Percentiles rank a stretch among this genome's conserved stretches.
phyloP scores from a whole-genome alignment of 2,113 vertebrate genomes.

The Grammomys surdaster region DNA sequence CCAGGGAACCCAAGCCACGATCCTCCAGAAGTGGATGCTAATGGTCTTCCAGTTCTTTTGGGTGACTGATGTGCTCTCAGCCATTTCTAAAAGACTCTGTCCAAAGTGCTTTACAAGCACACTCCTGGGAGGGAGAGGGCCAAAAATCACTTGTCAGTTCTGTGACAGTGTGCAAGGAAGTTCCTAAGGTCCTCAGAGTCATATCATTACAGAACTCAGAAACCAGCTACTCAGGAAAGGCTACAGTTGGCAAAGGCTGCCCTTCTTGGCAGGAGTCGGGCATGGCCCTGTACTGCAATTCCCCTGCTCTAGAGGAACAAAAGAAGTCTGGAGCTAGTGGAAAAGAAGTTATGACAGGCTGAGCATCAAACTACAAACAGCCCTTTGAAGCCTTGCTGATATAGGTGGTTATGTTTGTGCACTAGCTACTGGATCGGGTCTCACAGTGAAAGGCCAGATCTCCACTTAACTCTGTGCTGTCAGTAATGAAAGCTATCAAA shows the following conservation, averaged over 20 bases:
- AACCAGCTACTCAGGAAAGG: conserved; percentile 54
- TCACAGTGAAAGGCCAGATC: conserved; percentile 74
- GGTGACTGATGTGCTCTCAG: neutral
- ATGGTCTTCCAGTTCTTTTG: neutral
- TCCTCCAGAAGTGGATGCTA: neutral
- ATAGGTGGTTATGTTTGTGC: conserved; percentile 71
- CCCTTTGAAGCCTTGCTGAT: conserved; percentile 80
- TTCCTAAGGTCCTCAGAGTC: conserved; percentile 57
- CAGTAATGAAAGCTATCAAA: conserved; percentile 80
- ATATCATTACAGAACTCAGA: conserved; percentile 54
- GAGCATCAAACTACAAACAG: conserved; percentile 79
- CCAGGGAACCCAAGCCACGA: neutral
- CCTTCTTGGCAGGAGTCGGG: conserved; percentile 69
- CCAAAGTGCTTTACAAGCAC: neutral
- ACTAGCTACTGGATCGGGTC: conserved; percentile 63
- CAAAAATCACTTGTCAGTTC: conserved; percentile 61
- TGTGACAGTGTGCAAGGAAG: neutral
- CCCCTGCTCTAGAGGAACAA: conserved; percentile 75
- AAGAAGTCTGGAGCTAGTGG: conserved; percentile 70
- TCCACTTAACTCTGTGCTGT: conserved; percentile 64
- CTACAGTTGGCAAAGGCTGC: conserved; percentile 56
- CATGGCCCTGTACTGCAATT: conserved; percentile 62
- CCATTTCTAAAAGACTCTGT: neutral
- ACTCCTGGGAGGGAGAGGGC: neutral
- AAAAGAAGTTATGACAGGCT: conserved; percentile 64